These are phyloP conservation scores for Clarias pachynema DNA, from an alignment of 2,797 vertebrate genomes.

Conservation along the genomic window DNA sequence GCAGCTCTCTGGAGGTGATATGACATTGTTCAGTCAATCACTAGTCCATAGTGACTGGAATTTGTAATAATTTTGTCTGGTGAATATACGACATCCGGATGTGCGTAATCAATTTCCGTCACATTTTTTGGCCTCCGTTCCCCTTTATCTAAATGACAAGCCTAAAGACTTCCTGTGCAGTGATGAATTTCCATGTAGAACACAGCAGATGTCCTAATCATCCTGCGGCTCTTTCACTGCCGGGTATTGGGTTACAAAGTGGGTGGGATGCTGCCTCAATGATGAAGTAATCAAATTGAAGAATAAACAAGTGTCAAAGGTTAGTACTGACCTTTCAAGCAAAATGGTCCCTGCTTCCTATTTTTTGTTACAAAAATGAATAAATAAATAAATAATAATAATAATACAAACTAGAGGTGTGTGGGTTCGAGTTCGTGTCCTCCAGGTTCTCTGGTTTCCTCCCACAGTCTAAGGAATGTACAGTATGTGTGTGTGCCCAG, in stretches of 20 bases:
- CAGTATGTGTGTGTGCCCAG: no score
- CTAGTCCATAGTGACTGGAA: neutral
- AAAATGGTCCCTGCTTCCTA: neutral
- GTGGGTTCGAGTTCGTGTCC: no score
- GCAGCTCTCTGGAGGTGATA: constrained; percentile 37
- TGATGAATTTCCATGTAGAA: constrained; percentile 29
- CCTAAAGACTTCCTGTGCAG: constrained; percentile 31
- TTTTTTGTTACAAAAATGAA: neutral
- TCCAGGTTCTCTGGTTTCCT: no score
- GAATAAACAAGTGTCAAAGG: constrained; percentile 38
- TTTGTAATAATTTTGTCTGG: constrained; percentile 23
- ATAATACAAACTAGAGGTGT: no score
- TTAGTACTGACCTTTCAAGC: constrained; percentile 14
- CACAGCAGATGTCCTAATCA: constrained; percentile 37
- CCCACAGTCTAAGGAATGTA: no score
- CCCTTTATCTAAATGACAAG: constrained; percentile 41
- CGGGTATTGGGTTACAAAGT: constrained; percentile 1
- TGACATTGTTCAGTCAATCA: constrained; percentile 45
- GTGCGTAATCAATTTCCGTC: constrained; percentile 40
- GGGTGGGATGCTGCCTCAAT: constrained; percentile 13
- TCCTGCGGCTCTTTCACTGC: constrained; percentile 29
- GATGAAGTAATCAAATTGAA: constrained; percentile 31
- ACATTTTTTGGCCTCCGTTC: constrained; percentile 34
- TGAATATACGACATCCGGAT: constrained; percentile 20
- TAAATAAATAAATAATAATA: no score